Evolutionary conservation across 1,140 invertebrate species (phyloP), one percentile per base, ranked within the genome.

Genomic region (Aphis craccivora): DNA sequence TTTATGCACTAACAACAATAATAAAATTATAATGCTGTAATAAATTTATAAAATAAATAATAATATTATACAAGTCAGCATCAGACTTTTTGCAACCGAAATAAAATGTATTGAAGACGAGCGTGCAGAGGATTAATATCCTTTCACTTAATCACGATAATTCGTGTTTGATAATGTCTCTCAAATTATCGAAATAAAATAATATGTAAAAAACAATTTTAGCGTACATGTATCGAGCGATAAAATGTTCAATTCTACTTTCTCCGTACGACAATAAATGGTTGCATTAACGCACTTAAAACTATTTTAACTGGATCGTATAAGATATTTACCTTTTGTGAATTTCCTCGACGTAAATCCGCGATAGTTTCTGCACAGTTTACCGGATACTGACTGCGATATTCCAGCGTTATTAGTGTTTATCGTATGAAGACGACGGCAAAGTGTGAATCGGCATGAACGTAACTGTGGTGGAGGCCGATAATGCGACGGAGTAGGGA

Each of bases 351-450:
- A 6, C 25, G 84, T 88, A 88, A 88, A 51, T 48, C 14, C 5
- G 30, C 90, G 43, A n/a, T 51, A 51, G 60, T 48, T 91, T 48
- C 90, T 48, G 90, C 23, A 51, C 67, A 22, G 30, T 76, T 76
- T 76, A 76, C 60, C 60, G 60, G 60, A n/a, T 40, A 83, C 90
- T 81, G 67, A n/a, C 18, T 40, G 48, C 18, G 90, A 7, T 91
- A 23, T 37, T 25, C 25, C 67, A 23, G n/a, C 60, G 30, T 76
- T 76, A 30, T 14, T 14, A 51, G 55, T n/a, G 67, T 20, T 48
- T 45, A 91, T 67, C 67, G 51, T 83, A 25, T 91, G 90, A 91
- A 14, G 30, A 48, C 87, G 87, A 89, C 48, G 20, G n/a, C n/a
- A n/a, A 37, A 40, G 53, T 18, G 53, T 18, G 23, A 40, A 30